Base-by-base conservation (phyloP, 2,888 invertebrate species). In the Horisme vitalbata region DNA sequence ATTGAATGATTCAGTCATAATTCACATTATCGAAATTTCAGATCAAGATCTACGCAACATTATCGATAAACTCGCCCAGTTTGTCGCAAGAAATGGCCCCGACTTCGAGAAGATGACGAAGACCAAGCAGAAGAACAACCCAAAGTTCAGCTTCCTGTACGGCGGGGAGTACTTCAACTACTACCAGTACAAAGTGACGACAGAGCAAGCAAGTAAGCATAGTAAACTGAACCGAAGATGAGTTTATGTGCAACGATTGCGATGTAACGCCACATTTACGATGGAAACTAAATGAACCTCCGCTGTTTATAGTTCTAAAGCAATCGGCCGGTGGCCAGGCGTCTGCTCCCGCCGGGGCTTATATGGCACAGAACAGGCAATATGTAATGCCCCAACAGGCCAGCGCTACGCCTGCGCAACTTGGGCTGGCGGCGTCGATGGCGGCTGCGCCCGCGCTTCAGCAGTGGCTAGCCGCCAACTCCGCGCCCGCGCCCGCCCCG, bases 91-190 rank as follows among this genome's bases (percentile, higher is more conserved):
- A 86, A 99, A 99, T 95, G 99, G 99, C 39, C 98, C 97, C n/a
- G 99, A 99, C 80, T 99, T 99, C 88, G 99, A 99, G 90, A 95
- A 96, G 88, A 99, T 99, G 95, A 99, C 99, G 51, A 99, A 99
- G 91, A 96, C 96, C 75, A 99, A 99, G 88, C 99, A 99, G 87
- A 96, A 97, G 84, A 97, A 97, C 77, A 99, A 99, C 86, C 97
- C 98, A 2, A 98, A 98, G 83, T 99, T 99, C 91, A 94, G 95
- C 69, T 99, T 99, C 90, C 92, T 99, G 51, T 99, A 97, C 88
- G 98, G 98, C 59, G 99, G 99, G 44, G 98, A 98, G 73, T 94
- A 94, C 89, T 97, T 95, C 89, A 96, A 95, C 83, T 99, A 99
- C 87, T 99, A 99, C 88, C 97, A 97, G 83, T 98, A 95, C 84